Evolutionary conservation across 1,140 invertebrate genomes (phyloP).

Genomic region (Phymastichus coffea): DNA sequence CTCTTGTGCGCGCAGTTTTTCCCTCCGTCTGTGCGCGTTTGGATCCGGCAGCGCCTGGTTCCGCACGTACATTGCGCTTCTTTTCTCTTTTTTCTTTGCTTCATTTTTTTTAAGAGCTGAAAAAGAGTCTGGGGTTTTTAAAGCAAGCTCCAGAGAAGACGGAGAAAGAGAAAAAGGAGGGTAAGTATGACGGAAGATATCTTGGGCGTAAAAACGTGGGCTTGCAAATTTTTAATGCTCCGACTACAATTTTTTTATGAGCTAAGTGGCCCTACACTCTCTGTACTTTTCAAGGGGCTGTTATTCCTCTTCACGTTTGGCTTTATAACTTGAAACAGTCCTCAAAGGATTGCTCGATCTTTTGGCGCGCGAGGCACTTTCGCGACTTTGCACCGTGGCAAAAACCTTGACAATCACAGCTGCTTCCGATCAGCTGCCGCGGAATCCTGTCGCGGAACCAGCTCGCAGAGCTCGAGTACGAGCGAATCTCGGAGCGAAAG

Average conservation of each 20-base stretch:
- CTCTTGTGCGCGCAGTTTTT: neutral
- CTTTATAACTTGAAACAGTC: no score
- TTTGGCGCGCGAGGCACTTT: no score
- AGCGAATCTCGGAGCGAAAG: no score
- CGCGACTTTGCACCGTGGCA: no score
- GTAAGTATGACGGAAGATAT: no score
- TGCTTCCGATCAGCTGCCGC: no score
- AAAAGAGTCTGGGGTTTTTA: neutral
- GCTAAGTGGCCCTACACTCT: neutral
- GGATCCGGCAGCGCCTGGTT: neutral
- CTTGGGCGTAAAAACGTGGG: slow-evolving; percentile 15
- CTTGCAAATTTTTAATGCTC: slow-evolving; percentile 18
- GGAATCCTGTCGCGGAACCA: no score
- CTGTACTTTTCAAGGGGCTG: no score
- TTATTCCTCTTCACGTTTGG: no score
- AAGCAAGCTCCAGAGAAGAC: neutral
- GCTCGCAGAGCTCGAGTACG: no score
- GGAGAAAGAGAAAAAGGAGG: neutral
- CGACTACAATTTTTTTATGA: neutral
- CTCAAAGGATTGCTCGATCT: no score
- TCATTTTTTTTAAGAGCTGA: neutral
- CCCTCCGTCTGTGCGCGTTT: slow-evolving; percentile 2
- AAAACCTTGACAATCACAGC: no score
- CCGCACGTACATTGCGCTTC: neutral
- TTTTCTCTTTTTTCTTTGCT: neutral